These are phyloP conservation scores for Dreissena polymorpha DNA, from an alignment of 1,140 invertebrate genomes.

Conservation along the genomic window DNA sequence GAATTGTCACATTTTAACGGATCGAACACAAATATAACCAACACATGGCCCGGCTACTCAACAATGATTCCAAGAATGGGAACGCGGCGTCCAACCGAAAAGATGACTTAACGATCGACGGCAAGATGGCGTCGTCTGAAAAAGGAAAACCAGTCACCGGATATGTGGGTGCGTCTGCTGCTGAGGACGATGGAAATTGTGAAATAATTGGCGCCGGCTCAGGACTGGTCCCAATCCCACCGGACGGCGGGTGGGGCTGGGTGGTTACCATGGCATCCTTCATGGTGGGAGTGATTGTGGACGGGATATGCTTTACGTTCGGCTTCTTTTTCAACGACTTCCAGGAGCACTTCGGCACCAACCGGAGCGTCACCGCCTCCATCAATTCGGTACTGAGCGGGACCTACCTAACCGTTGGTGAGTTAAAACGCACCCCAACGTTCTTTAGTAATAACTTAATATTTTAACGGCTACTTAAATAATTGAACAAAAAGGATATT, in stretches of 20 bases:
- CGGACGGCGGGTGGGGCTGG: conserved; percentile 91
- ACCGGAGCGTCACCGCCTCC: conserved; percentile 93
- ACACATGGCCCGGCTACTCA: no score
- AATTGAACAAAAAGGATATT: no score
- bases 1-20: no score
- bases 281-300: conserved; percentile 93
- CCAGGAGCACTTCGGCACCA: conserved; percentile 89
- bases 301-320: conserved; percentile 96
- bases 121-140: no score
- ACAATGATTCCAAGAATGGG: no score
- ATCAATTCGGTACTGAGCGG: conserved; percentile 93
- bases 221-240: conserved; percentile 79
- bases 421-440: conserved; percentile 64
- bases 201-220: background rate
- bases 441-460: background rate
- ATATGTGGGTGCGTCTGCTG: no score
- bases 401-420: conserved; percentile 94
- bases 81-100: no score
- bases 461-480: no score
- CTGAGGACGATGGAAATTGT: background rate
- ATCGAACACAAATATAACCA: no score
- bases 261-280: conserved; percentile 90
- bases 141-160: no score
- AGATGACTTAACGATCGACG: no score
- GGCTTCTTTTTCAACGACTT: conserved; percentile 94